Base-by-base conservation (phyloP, 2,113 vertebrate species). In the Telmatochromis brichardi region DNA sequence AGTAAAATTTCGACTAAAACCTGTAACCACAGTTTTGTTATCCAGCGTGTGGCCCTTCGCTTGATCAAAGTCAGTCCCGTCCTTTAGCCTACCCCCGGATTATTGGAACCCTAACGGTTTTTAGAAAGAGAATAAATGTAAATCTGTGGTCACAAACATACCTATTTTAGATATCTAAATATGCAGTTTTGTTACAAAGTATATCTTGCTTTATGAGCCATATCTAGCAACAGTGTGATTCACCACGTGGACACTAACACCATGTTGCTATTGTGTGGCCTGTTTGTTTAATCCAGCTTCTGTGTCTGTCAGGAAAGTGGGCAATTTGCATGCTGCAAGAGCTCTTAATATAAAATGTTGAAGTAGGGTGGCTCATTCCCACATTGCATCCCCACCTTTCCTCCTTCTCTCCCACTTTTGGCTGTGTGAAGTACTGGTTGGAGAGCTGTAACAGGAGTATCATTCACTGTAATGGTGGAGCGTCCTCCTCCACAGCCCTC, bases 401-500 rank as follows among this genome's bases (percentile, higher is more conserved):
- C 91, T 91, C 92, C 92, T 92, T 92, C 89, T 92, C 86, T 85
- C 60, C 91, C 93, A 88, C 94, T 94, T 90, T 93, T 58, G 90
- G 63, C 68, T 87, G 81, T 42, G 55, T 92, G 90, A 90, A 95
- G 94, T 89, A 90, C 33, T 14, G 37, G 60, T 87, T 93, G 86
- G 90, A 95, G 92, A 92, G 92, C 89, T 82, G 91, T 85, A 94
- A 83, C 92, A 93, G 92, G 92, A 95, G 93, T 93, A 95, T 94
- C 94, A 94, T 94, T 94, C 92, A 94, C 92, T 82, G 90, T 90
- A 91, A 94, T 94, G 92, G 91, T 63, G 90, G 89, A 82, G 92
- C 93, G 15, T 93, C 90, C 92, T 94, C 94, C 95, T 93, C 93
- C 93, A 93, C 94, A 95, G 82, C 87, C 79, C 94, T 94, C 90